These are phyloP conservation scores for Podarcis raffonei DNA, from an alignment of 2,113 vertebrate species.

Conservation along the genomic window DNA sequence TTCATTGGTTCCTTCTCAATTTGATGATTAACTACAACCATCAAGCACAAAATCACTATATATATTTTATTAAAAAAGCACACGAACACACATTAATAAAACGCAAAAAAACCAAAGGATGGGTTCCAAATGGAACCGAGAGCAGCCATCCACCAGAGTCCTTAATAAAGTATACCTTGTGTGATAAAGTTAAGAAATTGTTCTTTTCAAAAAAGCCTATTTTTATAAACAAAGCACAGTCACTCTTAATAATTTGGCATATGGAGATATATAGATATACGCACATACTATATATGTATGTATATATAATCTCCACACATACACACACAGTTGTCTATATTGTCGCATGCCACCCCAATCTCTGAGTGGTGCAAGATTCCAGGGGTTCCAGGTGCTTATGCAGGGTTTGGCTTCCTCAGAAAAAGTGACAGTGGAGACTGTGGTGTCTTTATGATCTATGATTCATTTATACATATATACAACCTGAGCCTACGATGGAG, in stretches of 20 bases:
- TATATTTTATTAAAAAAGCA: constrained; percentile 14
- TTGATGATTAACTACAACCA: constrained; percentile 51
- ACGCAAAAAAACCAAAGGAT: constrained; percentile 27
- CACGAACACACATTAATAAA: background rate
- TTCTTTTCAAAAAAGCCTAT: constrained; percentile 13
- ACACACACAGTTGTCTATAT: background rate
- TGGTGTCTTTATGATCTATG: no score
- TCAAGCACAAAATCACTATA: constrained; percentile 21
- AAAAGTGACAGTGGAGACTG: no score
- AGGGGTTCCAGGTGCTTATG: no score
- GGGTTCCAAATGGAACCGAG: constrained; percentile 45
- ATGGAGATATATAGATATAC: no score
- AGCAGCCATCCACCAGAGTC: background rate
- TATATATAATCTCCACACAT: no score
- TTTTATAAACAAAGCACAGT: constrained; percentile 54
- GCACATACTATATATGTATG: no score
- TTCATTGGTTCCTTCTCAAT: constrained; percentile 51
- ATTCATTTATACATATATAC: no score
- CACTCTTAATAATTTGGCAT: constrained; percentile 41
- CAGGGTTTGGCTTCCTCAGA: no score
- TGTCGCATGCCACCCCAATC: no score
- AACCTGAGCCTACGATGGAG: no score
- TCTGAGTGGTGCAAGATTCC: no score
- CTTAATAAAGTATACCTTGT: constrained; percentile 34
- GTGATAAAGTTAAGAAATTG: constrained; percentile 33